These are phyloP conservation scores for Paralvinella palmiformis DNA, from an alignment of 1,140 invertebrate species.

Conservation along the genomic window DNA sequence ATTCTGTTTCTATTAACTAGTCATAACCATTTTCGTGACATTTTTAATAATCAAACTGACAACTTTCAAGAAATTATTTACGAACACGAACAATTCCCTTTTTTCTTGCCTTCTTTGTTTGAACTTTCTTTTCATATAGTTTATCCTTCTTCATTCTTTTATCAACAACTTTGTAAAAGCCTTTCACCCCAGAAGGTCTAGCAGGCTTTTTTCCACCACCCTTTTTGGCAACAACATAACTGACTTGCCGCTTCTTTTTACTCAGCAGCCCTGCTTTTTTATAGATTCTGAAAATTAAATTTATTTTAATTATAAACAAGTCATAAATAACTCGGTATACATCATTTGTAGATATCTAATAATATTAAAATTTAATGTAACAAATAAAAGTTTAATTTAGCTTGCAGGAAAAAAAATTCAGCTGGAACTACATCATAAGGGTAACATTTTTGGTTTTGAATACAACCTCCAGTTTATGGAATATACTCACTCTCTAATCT, in stretches of 20 bases:
- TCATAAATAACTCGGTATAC: too few species aligned
- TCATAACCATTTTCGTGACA: too few species aligned
- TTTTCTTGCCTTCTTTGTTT: slow-evolving; percentile 14
- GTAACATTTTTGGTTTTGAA: background rate
- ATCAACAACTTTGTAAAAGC: slow-evolving; percentile 91
- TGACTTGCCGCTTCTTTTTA: slow-evolving; percentile 78
- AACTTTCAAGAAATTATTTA: too few species aligned
- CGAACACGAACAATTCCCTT: too few species aligned
- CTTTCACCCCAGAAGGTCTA: slow-evolving; percentile 81
- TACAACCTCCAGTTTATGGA: background rate
- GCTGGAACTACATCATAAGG: background rate
- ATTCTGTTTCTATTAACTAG: too few species aligned
- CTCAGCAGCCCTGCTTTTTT: slow-evolving; percentile 74
- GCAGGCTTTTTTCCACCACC: slow-evolving; percentile 68
- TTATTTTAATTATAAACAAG: too few species aligned
- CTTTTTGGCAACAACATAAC: slow-evolving; percentile 92
- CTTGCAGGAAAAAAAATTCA: background rate
- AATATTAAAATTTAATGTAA: too few species aligned
- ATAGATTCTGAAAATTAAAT: slow-evolving; percentile 73
- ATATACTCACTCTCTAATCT: slow-evolving; percentile 73
- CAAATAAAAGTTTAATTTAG: too few species aligned
- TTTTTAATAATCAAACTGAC: too few species aligned
- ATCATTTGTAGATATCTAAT: too few species aligned
- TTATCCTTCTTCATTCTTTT: slow-evolving; percentile 92
- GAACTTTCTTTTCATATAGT: slow-evolving; percentile 55